These are phyloP conservation scores for Trochalopteron elliotii DNA, from an alignment of 2,113 vertebrate genomes.

Conservation along the genomic window DNA sequence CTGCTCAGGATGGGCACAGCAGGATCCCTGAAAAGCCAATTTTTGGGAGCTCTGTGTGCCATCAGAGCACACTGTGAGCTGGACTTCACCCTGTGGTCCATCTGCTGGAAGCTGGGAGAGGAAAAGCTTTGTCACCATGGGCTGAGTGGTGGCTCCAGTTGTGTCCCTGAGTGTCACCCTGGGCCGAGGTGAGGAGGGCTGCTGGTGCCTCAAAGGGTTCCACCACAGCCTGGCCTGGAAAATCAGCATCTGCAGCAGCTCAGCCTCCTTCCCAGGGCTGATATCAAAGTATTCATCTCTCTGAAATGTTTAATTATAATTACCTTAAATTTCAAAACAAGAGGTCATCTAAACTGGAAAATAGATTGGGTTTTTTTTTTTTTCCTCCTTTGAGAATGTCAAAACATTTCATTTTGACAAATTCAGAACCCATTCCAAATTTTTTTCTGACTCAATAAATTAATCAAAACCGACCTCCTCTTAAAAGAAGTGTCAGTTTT, in stretches of 20 bases:
- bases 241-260: neutral
- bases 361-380: neutral
- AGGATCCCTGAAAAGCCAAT: neutral
- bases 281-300: neutral
- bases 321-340: slow-evolving; percentile 36
- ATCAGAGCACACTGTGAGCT: neutral
- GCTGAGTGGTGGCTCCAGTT: neutral
- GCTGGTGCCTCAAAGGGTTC: neutral
- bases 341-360: slow-evolving; percentile 49
- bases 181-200: neutral
- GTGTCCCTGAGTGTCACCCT: neutral
- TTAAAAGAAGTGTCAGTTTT: slow-evolving; percentile 11
- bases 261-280: neutral
- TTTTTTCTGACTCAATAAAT: slow-evolving; percentile 26
- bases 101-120: neutral
- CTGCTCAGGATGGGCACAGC: neutral
- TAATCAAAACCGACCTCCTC: neutral
- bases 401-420: slow-evolving; percentile 50
- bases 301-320: slow-evolving; percentile 43
- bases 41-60: neutral
- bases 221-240: neutral
- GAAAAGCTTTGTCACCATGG: neutral
- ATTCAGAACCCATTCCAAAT: slow-evolving; percentile 9
- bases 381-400: neutral
- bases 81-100: neutral